A percentile compares a stretch with the other conserved stretches of the same genome.
These are phyloP conservation scores for Brachyistius frenatus DNA, from an alignment of 2,113 vertebrate genomes.

Conservation along the genomic window DNA sequence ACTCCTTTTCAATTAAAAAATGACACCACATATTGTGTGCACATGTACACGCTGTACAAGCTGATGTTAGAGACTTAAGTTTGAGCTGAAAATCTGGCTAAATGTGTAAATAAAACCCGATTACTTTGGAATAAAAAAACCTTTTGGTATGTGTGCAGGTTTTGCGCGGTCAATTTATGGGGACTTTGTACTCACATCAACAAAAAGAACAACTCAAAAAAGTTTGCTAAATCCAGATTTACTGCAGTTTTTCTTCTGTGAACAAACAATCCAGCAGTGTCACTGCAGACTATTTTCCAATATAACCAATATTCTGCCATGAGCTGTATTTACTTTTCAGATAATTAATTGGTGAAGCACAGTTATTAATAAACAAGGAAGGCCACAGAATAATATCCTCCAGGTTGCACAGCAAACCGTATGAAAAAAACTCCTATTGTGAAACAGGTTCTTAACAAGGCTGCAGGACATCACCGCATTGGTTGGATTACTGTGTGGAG, in stretches of 20 bases:
- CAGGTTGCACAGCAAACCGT: conserved; percentile 47
- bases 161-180: neutral
- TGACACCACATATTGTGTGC: neutral
- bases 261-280: conserved; percentile 12
- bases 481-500: conserved; percentile 69
- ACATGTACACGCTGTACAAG: neutral
- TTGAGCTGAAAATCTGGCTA: neutral
- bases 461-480: conserved; percentile 66
- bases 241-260: neutral
- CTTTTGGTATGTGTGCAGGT: neutral
- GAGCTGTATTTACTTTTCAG: conserved; percentile 37
- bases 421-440: conserved; percentile 50
- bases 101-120: neutral
- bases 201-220: conserved; percentile 7
- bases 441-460: conserved; percentile 62
- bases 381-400: conserved; percentile 60
- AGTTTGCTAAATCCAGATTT: conserved; percentile 8
- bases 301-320: conserved; percentile 9
- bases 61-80: neutral
- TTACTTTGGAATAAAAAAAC: too few species aligned
- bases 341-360: conserved; percentile 52
- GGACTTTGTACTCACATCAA: neutral
- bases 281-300: conserved; percentile 7
- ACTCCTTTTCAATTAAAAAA: conserved; percentile 17
- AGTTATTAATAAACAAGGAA: conserved; percentile 65